These are phyloP conservation scores for Rhea americana DNA, from an alignment of 2,113 vertebrate species.

Conservation along the genomic window DNA sequence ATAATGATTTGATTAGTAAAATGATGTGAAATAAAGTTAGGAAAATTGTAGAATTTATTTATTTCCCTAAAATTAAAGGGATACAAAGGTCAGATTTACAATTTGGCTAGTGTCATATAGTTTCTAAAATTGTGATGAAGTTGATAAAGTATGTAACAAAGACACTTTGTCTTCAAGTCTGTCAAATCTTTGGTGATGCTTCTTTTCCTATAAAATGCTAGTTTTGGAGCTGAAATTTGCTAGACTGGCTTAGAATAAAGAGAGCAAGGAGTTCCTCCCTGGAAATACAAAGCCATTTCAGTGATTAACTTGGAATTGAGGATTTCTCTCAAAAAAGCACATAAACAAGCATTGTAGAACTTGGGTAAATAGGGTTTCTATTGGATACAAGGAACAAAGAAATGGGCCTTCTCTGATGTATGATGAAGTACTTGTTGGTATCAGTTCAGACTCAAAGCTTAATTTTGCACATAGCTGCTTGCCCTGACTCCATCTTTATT, in stretches of 20 bases:
- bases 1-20: background rate
- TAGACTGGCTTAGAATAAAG: background rate
- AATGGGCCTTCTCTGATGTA: background rate
- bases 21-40: background rate
- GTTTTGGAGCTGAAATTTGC: background rate
- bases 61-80: background rate
- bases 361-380: background rate
- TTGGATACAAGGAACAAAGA: background rate
- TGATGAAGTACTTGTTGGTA: accelerated
- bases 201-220: background rate
- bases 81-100: background rate
- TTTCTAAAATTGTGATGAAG: background rate
- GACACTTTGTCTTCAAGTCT: background rate
- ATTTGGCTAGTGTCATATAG: background rate
- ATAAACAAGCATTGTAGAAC: background rate
- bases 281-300: background rate
- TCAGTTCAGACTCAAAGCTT: background rate
- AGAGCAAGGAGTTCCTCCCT: background rate
- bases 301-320: background rate
- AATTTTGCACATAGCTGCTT: background rate
- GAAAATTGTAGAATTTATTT: background rate
- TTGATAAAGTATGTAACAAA: background rate
- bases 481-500: background rate
- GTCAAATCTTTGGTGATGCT: background rate
- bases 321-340: background rate